A percentile compares a stretch with the other conserved stretches of the same genome.
Evolutionary conservation across 2,888 invertebrate genomes (phyloP).

Genomic region (Patella pellucida): DNA sequence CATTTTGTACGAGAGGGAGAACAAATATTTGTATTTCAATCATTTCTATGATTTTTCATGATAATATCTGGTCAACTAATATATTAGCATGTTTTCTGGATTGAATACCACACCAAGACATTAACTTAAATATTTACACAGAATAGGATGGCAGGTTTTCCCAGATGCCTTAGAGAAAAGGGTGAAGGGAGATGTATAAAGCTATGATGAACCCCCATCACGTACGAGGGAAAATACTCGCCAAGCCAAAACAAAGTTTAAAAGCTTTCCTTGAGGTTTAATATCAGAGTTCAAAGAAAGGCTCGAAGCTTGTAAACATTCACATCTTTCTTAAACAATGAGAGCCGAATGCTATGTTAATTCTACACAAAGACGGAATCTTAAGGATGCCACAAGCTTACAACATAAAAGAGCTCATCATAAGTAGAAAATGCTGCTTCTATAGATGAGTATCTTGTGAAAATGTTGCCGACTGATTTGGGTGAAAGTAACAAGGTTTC

Average conservation of each 20-base stretch:
- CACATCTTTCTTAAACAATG: slow-evolving; percentile 12
- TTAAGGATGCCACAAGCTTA: slow-evolving; percentile 11
- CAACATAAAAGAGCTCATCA: slow-evolving; percentile 13
- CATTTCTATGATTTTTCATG: too few species aligned
- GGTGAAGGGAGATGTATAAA: background rate
- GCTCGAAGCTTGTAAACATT: slow-evolving; percentile 11
- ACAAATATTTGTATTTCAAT: too few species aligned
- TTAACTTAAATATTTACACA: slow-evolving; percentile 7
- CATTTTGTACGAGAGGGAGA: too few species aligned
- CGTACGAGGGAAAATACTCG: slow-evolving; percentile 11
- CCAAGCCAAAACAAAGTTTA: slow-evolving; percentile 20
- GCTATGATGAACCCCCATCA: slow-evolving; percentile 5
- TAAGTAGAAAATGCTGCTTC: background rate
- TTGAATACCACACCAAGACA: background rate
- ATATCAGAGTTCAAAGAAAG: slow-evolving; percentile 16
- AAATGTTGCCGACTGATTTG: too few species aligned
- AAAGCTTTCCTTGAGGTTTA: slow-evolving; percentile 15
- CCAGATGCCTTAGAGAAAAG: background rate
- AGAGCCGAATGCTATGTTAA: slow-evolving; percentile 12
- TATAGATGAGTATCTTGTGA: background rate
- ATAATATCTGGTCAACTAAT: too few species aligned
- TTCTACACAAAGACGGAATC: slow-evolving; percentile 14
- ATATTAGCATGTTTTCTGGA: too few species aligned
- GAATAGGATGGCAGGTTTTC: slow-evolving; percentile 2
- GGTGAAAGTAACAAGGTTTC: too few species aligned